These are phyloP conservation scores for Nycticorax nycticorax DNA, from an alignment of 2,113 vertebrate species.

Conservation along the genomic window DNA sequence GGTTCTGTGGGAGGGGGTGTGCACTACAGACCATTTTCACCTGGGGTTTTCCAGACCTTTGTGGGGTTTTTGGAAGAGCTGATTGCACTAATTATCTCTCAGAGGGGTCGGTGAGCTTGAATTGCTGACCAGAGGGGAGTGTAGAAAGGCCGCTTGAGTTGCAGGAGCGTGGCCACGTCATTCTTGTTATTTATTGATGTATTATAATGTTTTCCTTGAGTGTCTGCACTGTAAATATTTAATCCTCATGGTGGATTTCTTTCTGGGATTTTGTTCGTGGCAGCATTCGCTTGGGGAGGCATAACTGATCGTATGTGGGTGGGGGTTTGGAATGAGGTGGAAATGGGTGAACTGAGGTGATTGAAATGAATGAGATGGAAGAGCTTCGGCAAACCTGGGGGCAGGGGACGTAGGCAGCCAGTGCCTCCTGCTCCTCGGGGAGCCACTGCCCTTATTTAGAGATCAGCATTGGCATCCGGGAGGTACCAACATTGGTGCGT, in stretches of 20 bases:
- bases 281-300: neutral
- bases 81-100: neutral
- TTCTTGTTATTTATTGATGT: neutral
- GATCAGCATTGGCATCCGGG: neutral
- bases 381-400: neutral
- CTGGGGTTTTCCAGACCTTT: neutral
- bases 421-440: neutral
- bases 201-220: accelerated
- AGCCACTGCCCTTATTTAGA: neutral
- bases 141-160: neutral
- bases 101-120: neutral
- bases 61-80: neutral
- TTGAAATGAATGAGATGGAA: neutral
- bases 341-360: neutral
- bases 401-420: neutral
- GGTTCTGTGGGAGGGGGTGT: neutral
- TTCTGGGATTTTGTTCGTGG: neutral
- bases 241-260: neutral
- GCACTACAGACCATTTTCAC: neutral
- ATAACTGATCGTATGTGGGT: neutral
- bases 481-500: neutral
- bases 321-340: neutral
- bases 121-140: accelerated
- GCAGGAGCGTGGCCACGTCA: accelerated
- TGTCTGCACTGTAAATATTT: neutral